These are phyloP conservation scores for Apostichopus californicus DNA, from an alignment of 35 echinoderm and acorn worm genomes.

Conservation along the genomic window DNA sequence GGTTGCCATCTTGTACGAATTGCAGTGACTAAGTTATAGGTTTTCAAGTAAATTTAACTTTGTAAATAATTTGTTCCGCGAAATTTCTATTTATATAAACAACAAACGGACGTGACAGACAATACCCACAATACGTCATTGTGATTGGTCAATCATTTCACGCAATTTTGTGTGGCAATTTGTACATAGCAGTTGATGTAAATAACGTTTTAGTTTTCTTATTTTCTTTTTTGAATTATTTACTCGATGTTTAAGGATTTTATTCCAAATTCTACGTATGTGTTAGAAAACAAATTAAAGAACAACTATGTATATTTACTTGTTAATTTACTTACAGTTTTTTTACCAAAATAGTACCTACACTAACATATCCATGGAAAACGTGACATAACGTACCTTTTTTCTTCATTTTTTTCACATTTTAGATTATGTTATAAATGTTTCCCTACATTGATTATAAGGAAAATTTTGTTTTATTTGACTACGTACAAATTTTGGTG, in stretches of 20 bases:
- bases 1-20: not conserved
- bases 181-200: not conserved
- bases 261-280: not conserved
- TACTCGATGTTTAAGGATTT: not conserved
- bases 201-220: constrained; percentile 17
- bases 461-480: not conserved
- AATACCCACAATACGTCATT: not conserved
- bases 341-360: not conserved
- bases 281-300: not conserved
- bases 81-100: not conserved
- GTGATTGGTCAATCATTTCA: not conserved
- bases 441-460: not conserved
- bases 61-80: too few species aligned
- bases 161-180: constrained; percentile 13
- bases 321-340: not conserved
- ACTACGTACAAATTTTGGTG: not conserved
- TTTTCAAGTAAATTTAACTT: not conserved
- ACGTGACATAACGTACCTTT: not conserved
- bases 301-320: not conserved
- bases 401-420: not conserved
- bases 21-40: not conserved
- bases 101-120: not conserved
- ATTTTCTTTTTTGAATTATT: not conserved
- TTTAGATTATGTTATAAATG: not conserved
- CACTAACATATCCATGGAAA: not conserved